Evolutionary conservation across 2,113 vertebrate species (phyloP).

Genomic region (Parotia lawesii): DNA sequence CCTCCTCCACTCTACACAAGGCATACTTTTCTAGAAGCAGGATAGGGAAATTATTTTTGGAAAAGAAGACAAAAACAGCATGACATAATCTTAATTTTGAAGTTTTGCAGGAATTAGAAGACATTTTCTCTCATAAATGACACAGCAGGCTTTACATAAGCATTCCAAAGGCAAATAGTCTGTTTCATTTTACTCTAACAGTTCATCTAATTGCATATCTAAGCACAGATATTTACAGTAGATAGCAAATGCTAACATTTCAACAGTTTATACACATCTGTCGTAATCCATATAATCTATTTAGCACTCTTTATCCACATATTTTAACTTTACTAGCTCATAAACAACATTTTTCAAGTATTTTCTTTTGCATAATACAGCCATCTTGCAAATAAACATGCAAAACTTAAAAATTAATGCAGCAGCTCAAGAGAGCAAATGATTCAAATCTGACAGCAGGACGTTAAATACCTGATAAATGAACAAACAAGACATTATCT

Average conservation of each 20-base stretch:
- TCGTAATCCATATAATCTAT: not conserved
- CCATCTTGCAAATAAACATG: not conserved
- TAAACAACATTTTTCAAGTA: not conserved
- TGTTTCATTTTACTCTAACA: not conserved
- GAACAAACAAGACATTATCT: not conserved
- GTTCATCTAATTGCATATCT: not conserved
- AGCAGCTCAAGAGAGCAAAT: not conserved
- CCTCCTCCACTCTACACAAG: not conserved
- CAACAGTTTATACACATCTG: not conserved
- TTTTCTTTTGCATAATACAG: not conserved
- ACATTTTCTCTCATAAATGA: not conserved
- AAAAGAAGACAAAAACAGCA: not conserved
- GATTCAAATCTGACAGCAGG: not conserved
- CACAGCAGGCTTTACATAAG: not conserved
- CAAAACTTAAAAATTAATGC: not conserved
- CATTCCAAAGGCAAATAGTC: not conserved
- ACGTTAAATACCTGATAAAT: not conserved
- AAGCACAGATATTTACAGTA: not conserved
- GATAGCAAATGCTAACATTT: not conserved
- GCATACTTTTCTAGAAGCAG: not conserved
- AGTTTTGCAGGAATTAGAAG: not conserved
- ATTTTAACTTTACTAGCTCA: not conserved
- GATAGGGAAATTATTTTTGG: not conserved
- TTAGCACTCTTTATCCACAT: not conserved
- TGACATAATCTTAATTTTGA: not conserved